These are phyloP conservation scores for Planiliza haematocheilus DNA, from an alignment of 2,113 vertebrate genomes.

Conservation along the genomic window DNA sequence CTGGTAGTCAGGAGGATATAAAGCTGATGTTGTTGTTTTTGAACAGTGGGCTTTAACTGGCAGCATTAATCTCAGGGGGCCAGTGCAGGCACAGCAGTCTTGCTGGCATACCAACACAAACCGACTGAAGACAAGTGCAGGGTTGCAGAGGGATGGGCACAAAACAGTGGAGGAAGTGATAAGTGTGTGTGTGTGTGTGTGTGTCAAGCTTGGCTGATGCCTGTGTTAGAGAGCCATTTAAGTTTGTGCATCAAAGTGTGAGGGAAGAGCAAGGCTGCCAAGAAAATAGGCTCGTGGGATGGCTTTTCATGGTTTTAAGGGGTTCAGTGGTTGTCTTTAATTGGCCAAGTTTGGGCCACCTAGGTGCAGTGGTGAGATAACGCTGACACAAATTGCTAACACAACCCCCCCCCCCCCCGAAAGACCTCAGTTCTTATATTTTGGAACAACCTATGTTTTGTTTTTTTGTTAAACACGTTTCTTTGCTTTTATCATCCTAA, in stretches of 20 bases:
- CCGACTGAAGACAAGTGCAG: constrained; percentile 10
- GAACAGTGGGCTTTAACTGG: constrained; percentile 25
- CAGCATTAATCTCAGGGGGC: constrained; percentile 43
- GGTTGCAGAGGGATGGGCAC: neutral
- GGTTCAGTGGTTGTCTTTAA: constrained; percentile 55
- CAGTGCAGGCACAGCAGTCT: constrained; percentile 25
- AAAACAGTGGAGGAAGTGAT: constrained; percentile 10
- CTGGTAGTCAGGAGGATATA: too few relatives aligned
- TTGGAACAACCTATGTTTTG: neutral
- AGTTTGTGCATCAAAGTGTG: constrained; percentile 47
- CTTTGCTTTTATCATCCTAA: neutral
- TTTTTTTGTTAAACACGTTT: neutral
- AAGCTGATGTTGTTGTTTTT: constrained; percentile 10
- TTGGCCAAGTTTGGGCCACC: constrained; percentile 52
- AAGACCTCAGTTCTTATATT: constrained; percentile 21
- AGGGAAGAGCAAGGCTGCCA: constrained; percentile 30
- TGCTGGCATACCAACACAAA: constrained; percentile 51
- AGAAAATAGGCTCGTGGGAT: constrained; percentile 32
- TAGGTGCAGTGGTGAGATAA: constrained; percentile 53
- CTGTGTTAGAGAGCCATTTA: constrained; percentile 45
- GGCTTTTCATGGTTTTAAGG: constrained; percentile 51
- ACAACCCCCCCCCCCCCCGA: too few relatives aligned
- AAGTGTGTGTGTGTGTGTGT: neutral
- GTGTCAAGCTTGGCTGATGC: constrained; percentile 58
- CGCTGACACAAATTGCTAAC: neutral